phyloP scores from a whole-genome alignment of 2,888 invertebrate species.

The Urechis unicinctus region DNA sequence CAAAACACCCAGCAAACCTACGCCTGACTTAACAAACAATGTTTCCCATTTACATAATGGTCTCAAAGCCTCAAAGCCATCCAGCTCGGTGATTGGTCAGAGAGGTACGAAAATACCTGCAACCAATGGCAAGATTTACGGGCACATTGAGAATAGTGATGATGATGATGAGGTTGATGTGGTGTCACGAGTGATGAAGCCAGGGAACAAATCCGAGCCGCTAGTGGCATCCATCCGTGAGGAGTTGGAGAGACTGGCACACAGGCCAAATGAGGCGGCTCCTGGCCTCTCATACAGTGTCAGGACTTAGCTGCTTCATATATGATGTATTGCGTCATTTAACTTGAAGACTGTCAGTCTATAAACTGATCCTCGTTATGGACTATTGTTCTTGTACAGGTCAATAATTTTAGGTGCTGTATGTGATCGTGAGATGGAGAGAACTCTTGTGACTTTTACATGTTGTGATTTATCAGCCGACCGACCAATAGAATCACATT shows the following conservation, averaged over 20 bases:
- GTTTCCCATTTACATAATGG: background rate
- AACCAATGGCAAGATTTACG: too few species aligned
- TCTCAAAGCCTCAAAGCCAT: background rate
- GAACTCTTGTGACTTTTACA: too few species aligned
- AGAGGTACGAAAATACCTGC: too few species aligned
- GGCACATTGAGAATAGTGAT: background rate
- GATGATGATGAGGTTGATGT: constrained; percentile 5
- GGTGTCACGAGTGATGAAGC: background rate
- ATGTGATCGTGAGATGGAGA: too few species aligned
- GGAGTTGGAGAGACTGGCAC: constrained; percentile 1
- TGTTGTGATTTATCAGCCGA: too few species aligned
- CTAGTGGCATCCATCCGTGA: constrained; percentile 4
- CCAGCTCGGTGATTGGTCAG: background rate
- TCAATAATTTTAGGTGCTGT: too few species aligned
- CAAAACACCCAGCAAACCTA: background rate
- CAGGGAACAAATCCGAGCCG: background rate
- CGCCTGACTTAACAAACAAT: background rate
- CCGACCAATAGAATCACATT: too few species aligned
- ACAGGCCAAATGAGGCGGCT: background rate
- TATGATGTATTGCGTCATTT: too few species aligned
- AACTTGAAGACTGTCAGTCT: too few species aligned
- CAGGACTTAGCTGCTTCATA: too few species aligned
- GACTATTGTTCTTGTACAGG: too few species aligned
- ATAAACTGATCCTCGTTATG: too few species aligned
- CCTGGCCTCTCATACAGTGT: background rate